phyloP scores from a whole-genome alignment of 1,140 invertebrate genomes.

The Ericerus pela region DNA sequence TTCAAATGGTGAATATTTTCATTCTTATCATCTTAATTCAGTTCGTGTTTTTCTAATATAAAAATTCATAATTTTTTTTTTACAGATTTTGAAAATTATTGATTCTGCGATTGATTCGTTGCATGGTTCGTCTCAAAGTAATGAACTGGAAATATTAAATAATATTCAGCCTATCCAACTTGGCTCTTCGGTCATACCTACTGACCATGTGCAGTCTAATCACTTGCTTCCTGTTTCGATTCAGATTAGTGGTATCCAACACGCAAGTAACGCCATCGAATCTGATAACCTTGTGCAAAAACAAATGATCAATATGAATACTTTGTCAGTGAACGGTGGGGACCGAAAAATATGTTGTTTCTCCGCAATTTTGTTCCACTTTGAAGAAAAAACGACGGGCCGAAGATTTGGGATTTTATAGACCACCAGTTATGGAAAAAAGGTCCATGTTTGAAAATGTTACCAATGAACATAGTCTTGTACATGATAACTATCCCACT shows the following conservation, averaged over 20 bases:
- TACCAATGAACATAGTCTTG: background rate
- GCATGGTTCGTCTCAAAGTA: too few species aligned
- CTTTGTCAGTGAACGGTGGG: background rate
- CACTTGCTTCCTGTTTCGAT: too few species aligned
- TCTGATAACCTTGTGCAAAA: too few species aligned
- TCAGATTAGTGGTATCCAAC: too few species aligned
- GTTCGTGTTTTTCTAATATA: background rate
- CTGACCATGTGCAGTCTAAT: background rate
- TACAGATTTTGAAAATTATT: background rate
- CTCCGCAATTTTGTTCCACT: background rate
- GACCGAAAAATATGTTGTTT: background rate
- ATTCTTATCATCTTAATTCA: background rate
- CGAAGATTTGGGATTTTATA: background rate
- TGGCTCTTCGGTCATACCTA: background rate
- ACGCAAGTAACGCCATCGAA: too few species aligned
- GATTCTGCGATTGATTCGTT: background rate
- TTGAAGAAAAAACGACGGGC: background rate
- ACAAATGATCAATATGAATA: background rate
- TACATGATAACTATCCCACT: background rate
- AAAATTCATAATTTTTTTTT: background rate
- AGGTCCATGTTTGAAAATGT: background rate
- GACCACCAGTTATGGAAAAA: background rate
- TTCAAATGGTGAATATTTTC: background rate
- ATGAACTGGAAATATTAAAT: too few species aligned
- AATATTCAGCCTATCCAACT: background rate